phyloP scores from a whole-genome alignment of 2,113 vertebrate species.

The Brienomyrus longianalis region DNA sequence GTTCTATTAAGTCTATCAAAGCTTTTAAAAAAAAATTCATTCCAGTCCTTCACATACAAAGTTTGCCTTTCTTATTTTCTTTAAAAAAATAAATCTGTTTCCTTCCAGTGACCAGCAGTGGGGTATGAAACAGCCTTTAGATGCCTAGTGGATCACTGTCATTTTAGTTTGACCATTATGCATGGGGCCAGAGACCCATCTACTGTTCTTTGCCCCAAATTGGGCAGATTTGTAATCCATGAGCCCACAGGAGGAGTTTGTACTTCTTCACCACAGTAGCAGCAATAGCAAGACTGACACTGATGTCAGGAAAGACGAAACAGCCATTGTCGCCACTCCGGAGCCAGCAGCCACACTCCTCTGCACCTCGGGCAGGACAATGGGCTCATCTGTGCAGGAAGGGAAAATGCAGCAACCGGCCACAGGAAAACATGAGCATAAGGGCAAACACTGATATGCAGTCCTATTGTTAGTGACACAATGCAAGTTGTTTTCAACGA shows the following conservation, averaged over 20 bases:
- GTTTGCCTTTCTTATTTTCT: not conserved
- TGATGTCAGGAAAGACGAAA: constrained; percentile 53
- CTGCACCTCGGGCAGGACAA: constrained; percentile 62
- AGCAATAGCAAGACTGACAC: constrained; percentile 62
- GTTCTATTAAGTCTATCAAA: not conserved
- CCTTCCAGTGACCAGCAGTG: constrained; percentile 58
- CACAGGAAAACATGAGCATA: not conserved
- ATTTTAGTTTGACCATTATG: constrained; percentile 42
- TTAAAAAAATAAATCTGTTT: constrained; percentile 8
- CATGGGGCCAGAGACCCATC: constrained; percentile 31
- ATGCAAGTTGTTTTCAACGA: not conserved
- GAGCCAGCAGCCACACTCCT: constrained; percentile 69
- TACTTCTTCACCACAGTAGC: constrained; percentile 52
- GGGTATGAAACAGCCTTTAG: constrained; percentile 45
- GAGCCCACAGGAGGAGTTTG: not conserved
- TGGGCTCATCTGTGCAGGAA: constrained; percentile 64
- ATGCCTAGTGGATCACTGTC: constrained; percentile 50
- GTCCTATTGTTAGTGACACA: not conserved
- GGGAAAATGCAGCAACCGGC: not conserved
- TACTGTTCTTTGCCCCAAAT: constrained; percentile 18
- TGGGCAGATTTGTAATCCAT: not conserved
- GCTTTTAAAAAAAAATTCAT: not conserved
- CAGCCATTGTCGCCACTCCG: constrained; percentile 38
- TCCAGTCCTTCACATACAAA: constrained; percentile 9
- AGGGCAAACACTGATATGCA: not conserved